These are phyloP conservation scores for Steatocranus sp. DNA, from an alignment of 2,797 vertebrate genomes.

Conservation along the genomic window DNA sequence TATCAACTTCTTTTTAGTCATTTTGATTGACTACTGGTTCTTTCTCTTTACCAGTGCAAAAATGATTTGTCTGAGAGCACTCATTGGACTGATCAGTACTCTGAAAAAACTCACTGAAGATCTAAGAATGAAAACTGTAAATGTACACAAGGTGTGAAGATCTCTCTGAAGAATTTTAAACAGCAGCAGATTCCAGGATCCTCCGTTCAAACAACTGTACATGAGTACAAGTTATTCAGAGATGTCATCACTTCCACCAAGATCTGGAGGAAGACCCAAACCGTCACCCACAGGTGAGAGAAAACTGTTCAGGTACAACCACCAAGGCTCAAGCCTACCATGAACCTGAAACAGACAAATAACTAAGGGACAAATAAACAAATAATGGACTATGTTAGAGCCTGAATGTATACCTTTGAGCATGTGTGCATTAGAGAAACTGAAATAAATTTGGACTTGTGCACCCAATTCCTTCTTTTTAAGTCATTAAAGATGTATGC, in stretches of 20 bases:
- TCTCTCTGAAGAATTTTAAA: not conserved
- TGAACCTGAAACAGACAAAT: not conserved
- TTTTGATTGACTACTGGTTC: not conserved
- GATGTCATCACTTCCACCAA: not conserved
- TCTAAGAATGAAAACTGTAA: not conserved
- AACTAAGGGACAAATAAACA: not conserved
- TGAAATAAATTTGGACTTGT: not conserved
- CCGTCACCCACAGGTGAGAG: not conserved
- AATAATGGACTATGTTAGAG: not conserved
- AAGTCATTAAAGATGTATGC: accelerated
- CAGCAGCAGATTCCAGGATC: not conserved
- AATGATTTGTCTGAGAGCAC: not conserved
- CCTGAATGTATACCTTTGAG: not conserved
- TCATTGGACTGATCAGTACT: accelerated
- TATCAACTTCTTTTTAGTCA: not conserved
- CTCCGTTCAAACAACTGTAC: not conserved
- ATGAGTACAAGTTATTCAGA: not conserved
- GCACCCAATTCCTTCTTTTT: not conserved
- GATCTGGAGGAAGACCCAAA: not conserved
- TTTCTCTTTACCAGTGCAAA: accelerated
- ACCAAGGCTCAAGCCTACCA: not conserved
- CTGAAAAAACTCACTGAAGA: not conserved
- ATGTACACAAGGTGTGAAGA: not conserved
- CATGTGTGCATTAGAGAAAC: not conserved
- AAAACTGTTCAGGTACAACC: not conserved